Evolutionary conservation across 2,797 vertebrate genomes (phyloP).

Genomic region (Oreochromis mossambicus): DNA sequence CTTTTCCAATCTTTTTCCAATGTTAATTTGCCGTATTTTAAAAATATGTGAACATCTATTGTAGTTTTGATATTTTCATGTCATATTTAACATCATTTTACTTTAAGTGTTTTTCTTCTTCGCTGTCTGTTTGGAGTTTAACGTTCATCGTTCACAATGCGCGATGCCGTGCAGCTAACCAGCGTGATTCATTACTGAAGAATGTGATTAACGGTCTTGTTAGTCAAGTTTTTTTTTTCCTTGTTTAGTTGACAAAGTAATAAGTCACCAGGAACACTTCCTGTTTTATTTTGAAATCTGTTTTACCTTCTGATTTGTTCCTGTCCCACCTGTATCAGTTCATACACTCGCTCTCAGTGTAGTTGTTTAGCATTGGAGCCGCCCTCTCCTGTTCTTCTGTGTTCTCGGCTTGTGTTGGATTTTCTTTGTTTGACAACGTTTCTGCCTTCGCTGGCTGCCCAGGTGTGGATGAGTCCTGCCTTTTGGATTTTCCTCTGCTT

Average conservation of each 20-base stretch:
- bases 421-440: not conserved
- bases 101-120: not conserved
- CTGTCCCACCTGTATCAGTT: accelerated
- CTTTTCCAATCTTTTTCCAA: accelerated
- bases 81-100: not conserved
- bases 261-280: not conserved
- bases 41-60: accelerated
- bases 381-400: not conserved
- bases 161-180: accelerated
- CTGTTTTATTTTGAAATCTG: not conserved
- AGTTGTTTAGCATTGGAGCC: accelerated
- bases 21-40: not conserved
- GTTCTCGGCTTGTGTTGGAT: not conserved
- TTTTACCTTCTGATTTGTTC: not conserved
- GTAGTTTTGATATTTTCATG: not conserved
- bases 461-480: accelerated
- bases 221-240: no score
- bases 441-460: accelerated
- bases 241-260: not conserved
- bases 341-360: not conserved
- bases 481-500: not conserved
- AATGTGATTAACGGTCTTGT: not conserved
- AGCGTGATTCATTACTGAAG: accelerated
- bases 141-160: not conserved
- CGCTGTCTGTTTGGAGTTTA: accelerated